Base-by-base conservation (phyloP, 2,888 invertebrate species). In the Clistopyga incitator region DNA sequence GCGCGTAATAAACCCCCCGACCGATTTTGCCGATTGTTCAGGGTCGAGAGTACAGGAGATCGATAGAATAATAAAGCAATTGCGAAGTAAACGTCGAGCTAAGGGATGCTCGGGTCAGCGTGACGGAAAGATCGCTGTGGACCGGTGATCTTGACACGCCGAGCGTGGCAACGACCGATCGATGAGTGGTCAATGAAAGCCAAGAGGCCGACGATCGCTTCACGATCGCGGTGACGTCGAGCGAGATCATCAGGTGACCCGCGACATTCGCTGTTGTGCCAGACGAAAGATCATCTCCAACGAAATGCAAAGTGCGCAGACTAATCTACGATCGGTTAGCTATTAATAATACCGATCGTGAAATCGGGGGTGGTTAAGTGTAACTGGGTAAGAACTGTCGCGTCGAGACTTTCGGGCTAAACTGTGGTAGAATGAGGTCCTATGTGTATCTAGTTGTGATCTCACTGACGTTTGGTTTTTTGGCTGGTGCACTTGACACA, bases 371-470 rank as follows among this genome's bases (percentile, higher is more conserved):
- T 47, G 71, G 54, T 4, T 42, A 6, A 20, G 25, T 65, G 4
- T 13, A 13, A 52, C 61, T 68, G 42, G n/a, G 25, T 54, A 45
- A 52, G 50, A 23, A 20, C 8, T 68, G 56, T 79, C 25, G 47
- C 25, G 54, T 47, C 8, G 42, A 50, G 47, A 50, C 34, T 71
- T 64, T 38, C 29, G n/a, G 64, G 52, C 25, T 15, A 15, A 67
- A 45, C 23, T 25, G 71, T 47, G 13, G 47, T 74, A 84, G 8
- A 34, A 91, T 88, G 88, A 87, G 82, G 84, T 85, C 85, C 84
- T 86, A 86, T 88, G 89, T 90, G 83, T 89, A 89, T 89, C 88
- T 91, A 89, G 88, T 92, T 88, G 84, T 89, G 77, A 85, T 89
- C 67, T 71, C 89, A 81, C 83, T 91, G 74, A 82, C 88, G 61